Evolutionary conservation across 2,888 invertebrate genomes (phyloP).

Genomic region (Zootermopsis nevadensis): DNA sequence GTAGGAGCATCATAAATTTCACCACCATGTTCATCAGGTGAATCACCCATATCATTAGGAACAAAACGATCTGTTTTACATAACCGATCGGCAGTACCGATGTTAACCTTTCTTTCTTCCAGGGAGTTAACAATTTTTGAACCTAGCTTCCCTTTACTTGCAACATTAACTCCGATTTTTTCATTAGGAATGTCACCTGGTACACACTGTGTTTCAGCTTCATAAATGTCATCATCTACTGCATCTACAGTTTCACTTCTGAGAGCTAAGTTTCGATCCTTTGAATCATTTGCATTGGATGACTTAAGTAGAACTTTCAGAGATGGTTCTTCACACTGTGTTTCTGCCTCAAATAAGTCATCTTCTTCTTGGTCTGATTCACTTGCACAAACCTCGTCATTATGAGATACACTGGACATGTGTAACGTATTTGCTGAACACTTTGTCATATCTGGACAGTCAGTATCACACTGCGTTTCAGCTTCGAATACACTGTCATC

Average conservation of each 20-base stretch:
- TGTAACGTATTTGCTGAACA: neutral
- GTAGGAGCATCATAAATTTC: neutral
- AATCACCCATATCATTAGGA: no score
- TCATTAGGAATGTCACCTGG: neutral
- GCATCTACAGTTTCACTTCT: neutral
- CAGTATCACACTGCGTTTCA: slow-evolving; percentile 11
- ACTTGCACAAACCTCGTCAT: neutral
- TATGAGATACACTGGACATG: neutral
- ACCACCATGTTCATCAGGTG: neutral
- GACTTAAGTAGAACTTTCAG: neutral
- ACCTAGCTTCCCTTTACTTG: neutral
- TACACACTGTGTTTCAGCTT: slow-evolving; percentile 1
- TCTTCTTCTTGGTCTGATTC: neutral
- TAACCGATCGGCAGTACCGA: no score
- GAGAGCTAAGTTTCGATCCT: neutral
- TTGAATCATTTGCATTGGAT: neutral
- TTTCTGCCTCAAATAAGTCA: slow-evolving; percentile 50
- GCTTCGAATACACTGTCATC: slow-evolving; percentile 13
- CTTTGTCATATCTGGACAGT: neutral
- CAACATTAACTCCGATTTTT: neutral
- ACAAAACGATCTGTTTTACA: no score
- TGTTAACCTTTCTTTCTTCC: no score
- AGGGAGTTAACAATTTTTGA: neutral
- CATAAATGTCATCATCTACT: slow-evolving; percentile 21
- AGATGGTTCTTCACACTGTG: slow-evolving; percentile 49